phyloP scores from a whole-genome alignment of 1,140 invertebrate species.

The Lepeophtheirus salmonis region DNA sequence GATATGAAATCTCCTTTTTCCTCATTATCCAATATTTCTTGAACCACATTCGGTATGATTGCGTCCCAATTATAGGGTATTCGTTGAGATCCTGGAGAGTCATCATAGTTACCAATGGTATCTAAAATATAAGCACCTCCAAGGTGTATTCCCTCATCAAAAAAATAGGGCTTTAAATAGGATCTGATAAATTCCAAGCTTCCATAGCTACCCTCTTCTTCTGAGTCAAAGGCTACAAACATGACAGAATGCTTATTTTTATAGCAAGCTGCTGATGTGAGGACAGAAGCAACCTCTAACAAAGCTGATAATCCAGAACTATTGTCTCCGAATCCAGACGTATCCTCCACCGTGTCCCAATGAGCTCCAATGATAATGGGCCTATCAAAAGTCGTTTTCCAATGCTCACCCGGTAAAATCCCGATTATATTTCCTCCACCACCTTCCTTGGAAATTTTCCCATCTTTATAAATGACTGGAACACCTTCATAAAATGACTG shows the following conservation, averaged over 20 bases:
- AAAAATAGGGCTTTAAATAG: conserved; percentile 1
- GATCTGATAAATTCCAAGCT: neutral
- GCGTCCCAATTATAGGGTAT: conserved; percentile 24
- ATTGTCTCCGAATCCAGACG: conserved; percentile 29
- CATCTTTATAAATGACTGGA: neutral
- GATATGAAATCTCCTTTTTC: conserved; percentile 29
- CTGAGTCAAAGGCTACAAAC: conserved; percentile 32
- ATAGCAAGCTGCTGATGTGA: conserved; percentile 26
- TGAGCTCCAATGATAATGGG: conserved; percentile 31
- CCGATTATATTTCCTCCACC: conserved; percentile 28
- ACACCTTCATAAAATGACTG: neutral
- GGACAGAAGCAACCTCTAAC: conserved; percentile 28
- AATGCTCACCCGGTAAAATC: conserved; percentile 25
- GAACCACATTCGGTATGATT: conserved; percentile 23
- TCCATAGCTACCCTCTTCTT: conserved; percentile 25
- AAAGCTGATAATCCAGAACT: conserved; percentile 29
- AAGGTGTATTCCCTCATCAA: conserved; percentile 26
- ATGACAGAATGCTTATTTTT: conserved; percentile 25
- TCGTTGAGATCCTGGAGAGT: conserved; percentile 25
- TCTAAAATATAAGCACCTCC: conserved; percentile 31
- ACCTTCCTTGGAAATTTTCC: neutral
- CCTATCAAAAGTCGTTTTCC: conserved; percentile 25
- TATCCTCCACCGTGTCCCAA: conserved; percentile 28
- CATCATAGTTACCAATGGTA: conserved; percentile 30
- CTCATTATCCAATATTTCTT: conserved; percentile 23